These are phyloP conservation scores for Zophobas morio DNA, from an alignment of 1,140 invertebrate species.

Conservation along the genomic window DNA sequence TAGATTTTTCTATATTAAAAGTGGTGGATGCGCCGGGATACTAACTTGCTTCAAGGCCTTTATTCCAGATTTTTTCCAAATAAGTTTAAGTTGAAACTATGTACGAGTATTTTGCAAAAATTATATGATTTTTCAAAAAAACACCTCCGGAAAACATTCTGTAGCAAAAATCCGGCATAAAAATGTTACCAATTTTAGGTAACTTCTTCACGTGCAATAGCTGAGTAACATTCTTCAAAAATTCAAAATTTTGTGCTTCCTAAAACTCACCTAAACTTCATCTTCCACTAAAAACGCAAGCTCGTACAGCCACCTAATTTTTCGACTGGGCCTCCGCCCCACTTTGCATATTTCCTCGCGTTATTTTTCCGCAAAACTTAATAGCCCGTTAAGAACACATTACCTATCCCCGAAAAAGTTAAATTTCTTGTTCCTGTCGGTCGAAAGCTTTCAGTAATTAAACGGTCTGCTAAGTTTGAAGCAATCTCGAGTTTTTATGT, in stretches of 20 bases:
- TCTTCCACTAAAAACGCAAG: too few species aligned
- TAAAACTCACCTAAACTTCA: too few species aligned
- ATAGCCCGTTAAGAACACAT: conserved; percentile 6
- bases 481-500: conserved; percentile 35
- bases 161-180: too few species aligned
- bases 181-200: too few species aligned
- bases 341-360: neutral
- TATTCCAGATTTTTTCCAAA: too few species aligned
- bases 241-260: too few species aligned
- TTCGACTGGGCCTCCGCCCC: neutral
- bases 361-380: neutral
- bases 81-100: too few species aligned
- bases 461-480: conserved; percentile 37
- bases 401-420: conserved; percentile 6
- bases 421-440: conserved; percentile 24
- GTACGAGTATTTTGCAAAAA: too few species aligned
- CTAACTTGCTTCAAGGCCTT: too few species aligned
- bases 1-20: neutral
- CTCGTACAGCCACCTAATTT: neutral
- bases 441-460: conserved; percentile 32
- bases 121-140: neutral
- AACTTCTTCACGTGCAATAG: too few species aligned
- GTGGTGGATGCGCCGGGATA: neutral
- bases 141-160: too few species aligned
- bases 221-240: too few species aligned